phyloP scores from a whole-genome alignment of 2,888 invertebrate species.

The Lasioglossum zephyrum region DNA sequence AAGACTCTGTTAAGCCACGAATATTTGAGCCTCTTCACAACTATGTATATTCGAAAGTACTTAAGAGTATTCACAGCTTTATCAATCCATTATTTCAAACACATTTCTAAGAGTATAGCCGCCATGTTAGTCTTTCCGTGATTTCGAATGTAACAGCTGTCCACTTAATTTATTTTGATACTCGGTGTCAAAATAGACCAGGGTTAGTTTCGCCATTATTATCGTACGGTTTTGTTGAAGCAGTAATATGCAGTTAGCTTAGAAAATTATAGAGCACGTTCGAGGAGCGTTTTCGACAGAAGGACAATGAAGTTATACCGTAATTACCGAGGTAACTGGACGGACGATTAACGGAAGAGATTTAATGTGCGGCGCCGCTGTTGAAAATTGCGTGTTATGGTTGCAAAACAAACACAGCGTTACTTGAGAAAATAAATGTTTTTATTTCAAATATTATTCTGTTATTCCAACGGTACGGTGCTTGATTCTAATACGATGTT shows the following conservation, averaged over 20 bases:
- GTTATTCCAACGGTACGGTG: background rate
- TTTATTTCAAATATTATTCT: background rate
- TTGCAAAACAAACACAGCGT: background rate
- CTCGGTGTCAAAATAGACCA: too few species aligned
- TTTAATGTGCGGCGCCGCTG: background rate
- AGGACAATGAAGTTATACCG: background rate
- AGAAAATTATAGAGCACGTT: background rate
- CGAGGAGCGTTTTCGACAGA: background rate
- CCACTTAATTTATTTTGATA: too few species aligned
- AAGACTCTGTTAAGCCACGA: too few species aligned
- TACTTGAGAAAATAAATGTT: background rate
- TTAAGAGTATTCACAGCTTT: too few species aligned
- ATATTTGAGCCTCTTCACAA: too few species aligned
- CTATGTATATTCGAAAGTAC: too few species aligned
- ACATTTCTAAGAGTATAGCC: background rate
- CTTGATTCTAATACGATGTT: background rate
- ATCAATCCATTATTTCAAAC: background rate
- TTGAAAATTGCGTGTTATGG: background rate
- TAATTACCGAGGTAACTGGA: background rate
- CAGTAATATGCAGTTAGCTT: background rate
- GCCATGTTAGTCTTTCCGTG: too few species aligned
- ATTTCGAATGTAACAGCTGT: too few species aligned
- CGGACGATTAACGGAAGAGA: background rate
- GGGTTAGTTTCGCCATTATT: background rate
- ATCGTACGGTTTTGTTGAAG: background rate